Evolutionary conservation across 2,113 vertebrate genomes (phyloP).

Genomic region (Heterocephalus glaber): DNA sequence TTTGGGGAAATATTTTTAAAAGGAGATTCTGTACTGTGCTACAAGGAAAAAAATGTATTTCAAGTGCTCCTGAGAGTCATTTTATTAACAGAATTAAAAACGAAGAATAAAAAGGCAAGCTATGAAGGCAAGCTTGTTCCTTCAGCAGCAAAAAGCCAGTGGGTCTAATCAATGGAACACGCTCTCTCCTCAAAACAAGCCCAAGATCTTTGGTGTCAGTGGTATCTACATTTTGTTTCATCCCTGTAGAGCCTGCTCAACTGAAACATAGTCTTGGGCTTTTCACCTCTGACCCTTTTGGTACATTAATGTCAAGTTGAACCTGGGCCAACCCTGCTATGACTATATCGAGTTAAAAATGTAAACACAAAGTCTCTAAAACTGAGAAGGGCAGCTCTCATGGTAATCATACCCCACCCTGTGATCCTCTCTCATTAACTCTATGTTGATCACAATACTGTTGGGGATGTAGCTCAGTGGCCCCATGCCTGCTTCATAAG

Average conservation of each 20-base stretch:
- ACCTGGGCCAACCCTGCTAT: neutral
- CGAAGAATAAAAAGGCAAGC: conserved; percentile 9
- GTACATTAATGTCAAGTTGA: neutral
- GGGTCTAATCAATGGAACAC: rapidly evolving
- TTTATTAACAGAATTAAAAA: neutral
- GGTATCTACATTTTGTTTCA: rapidly evolving
- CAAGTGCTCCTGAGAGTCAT: neutral
- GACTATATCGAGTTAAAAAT: neutral
- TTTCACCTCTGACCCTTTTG: neutral
- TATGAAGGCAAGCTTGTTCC: neutral
- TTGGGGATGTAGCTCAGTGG: no score
- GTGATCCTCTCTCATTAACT: neutral
- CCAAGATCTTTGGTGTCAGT: rapidly evolving
- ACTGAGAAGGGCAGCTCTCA: neutral
- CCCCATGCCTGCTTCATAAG: no score
- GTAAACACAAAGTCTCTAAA: neutral
- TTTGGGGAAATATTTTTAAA: neutral
- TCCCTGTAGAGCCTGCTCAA: neutral
- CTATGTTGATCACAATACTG: neutral
- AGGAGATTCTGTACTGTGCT: neutral
- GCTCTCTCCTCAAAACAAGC: neutral
- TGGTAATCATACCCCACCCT: neutral
- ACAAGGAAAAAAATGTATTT: neutral
- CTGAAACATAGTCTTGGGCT: neutral
- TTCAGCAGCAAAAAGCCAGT: neutral